A percentile compares a stretch with the other conserved stretches of the same genome.
Conservation (phyloP, 2,888 invertebrate genomes). For the Lordiphosa fenestrarum region DNA sequence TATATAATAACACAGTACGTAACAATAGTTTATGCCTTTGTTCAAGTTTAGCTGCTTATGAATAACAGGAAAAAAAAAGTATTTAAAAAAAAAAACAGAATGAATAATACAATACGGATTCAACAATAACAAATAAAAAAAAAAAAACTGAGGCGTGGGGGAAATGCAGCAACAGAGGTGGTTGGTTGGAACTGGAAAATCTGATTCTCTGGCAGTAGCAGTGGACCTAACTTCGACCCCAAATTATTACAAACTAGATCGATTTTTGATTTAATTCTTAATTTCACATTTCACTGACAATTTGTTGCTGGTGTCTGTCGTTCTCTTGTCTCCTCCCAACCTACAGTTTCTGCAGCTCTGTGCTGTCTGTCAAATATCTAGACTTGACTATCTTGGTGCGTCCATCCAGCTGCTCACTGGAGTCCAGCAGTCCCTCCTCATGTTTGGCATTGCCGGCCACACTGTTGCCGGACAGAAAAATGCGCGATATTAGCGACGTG, state of each 20-base stretch:
- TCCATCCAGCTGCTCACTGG: constrained; percentile 60
- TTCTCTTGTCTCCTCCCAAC: too few relatives aligned
- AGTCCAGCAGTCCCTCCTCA: constrained; percentile 73
- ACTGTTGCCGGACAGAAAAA: constrained; percentile 48
- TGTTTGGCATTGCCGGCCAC: constrained; percentile 50
- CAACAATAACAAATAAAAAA: neutral
- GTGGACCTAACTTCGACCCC: neutral
- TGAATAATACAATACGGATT: constrained; percentile 7
- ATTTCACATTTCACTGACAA: constrained; percentile 50
- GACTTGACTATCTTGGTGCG: constrained; percentile 76
- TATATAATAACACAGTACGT: constrained; percentile 5
- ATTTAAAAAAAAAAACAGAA: neutral
- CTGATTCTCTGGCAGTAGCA: neutral
- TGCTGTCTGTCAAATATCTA: constrained; percentile 75
- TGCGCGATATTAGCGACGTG: constrained; percentile 82
- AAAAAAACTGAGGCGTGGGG: neutral
- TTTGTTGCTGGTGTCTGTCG: constrained; percentile 23
- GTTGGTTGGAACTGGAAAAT: neutral
- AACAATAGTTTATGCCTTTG: constrained; percentile 12
- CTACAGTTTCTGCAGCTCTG: constrained; percentile 79
- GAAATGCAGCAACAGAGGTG: neutral
- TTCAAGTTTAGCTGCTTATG: constrained; percentile 2
- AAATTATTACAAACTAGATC: constrained; percentile 8
- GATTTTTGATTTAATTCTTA: constrained; percentile 9
- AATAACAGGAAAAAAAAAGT: constrained; percentile 1